Evolutionary conservation across 2,797 vertebrate genomes (phyloP).

Genomic region (Australoheros facetus): DNA sequence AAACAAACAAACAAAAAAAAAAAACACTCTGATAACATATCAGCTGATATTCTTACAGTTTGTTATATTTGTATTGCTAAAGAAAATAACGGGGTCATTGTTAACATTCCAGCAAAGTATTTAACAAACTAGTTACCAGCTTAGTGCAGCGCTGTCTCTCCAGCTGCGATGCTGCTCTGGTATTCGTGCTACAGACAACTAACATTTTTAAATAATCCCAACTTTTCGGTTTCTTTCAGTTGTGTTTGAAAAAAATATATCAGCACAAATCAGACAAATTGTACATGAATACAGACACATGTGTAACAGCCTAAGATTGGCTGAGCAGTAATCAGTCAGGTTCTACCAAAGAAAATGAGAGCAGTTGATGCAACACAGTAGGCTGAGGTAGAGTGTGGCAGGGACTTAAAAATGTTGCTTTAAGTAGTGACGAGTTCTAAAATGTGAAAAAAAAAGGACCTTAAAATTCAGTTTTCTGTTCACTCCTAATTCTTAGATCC

Average conservation of each 20-base stretch:
- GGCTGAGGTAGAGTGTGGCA: slow-evolving; percentile 60
- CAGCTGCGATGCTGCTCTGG: background rate
- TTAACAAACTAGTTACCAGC: background rate
- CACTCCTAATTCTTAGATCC: background rate
- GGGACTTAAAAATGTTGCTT: slow-evolving; percentile 7
- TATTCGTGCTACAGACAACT: too few species aligned
- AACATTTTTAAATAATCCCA: too few species aligned
- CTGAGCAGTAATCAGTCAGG: background rate
- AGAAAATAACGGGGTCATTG: background rate
- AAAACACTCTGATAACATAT: background rate
- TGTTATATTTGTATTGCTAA: accelerated
- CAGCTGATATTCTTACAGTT: background rate
- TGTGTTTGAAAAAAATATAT: background rate
- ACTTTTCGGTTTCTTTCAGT: too few species aligned
- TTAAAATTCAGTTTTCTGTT: background rate
- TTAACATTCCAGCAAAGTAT: background rate
- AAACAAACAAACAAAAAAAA: too few species aligned
- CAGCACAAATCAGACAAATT: background rate
- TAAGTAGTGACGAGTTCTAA: background rate
- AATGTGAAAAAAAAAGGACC: background rate
- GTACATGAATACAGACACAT: background rate
- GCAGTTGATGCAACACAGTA: slow-evolving; percentile 27
- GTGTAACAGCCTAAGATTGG: background rate
- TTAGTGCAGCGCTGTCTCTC: background rate
- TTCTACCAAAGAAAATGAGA: background rate